A percentile compares a stretch with the other conserved stretches of the same genome.
Evolutionary conservation across 2,797 vertebrate genomes (phyloP).

Genomic region (Propithecus deckenii): DNA sequence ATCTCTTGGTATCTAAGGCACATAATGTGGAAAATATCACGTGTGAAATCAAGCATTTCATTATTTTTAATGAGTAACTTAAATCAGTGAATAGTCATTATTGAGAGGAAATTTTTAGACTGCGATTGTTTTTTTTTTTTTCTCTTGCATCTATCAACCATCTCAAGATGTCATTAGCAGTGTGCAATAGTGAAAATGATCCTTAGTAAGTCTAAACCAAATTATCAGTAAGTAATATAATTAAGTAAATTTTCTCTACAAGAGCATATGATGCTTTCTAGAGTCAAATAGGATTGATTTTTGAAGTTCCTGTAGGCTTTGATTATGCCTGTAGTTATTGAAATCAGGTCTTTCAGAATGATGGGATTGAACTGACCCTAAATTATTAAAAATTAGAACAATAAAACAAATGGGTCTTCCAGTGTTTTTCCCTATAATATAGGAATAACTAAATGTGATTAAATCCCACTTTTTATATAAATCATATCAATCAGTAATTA

Average conservation of each 20-base stretch:
- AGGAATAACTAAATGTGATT: neutral
- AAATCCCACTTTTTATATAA: neutral
- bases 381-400: slow-evolving; percentile 4
- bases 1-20: neutral
- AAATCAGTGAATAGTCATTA: neutral
- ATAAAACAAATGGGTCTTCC: neutral
- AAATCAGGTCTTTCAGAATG: slow-evolving; percentile 27
- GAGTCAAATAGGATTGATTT: neutral
- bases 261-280: neutral
- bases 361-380: neutral
- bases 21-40: neutral
- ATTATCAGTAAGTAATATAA: neutral
- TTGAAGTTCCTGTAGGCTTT: neutral
- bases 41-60: neutral
- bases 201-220: neutral
- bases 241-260: neutral
- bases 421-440: neutral
- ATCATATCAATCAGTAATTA: neutral
- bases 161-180: neutral
- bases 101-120: neutral
- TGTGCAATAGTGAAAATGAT: neutral
- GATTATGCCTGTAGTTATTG: neutral
- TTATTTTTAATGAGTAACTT: neutral
- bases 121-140: neutral
- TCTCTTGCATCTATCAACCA: neutral